phyloP scores from a whole-genome alignment of 1,140 invertebrate genomes.

The Pantala flavescens region DNA sequence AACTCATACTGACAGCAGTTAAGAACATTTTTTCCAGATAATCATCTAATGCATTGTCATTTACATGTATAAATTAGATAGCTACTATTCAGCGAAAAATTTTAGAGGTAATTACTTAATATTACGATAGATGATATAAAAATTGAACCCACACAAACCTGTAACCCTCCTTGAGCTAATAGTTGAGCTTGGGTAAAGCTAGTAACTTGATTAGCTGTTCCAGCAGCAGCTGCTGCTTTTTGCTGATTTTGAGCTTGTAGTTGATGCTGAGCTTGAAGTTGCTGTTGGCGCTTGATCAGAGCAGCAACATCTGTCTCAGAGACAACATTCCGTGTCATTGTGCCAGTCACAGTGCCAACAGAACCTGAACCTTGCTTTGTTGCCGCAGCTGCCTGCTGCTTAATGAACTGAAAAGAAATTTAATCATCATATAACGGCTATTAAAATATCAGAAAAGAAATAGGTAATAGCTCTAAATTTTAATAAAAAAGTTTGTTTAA shows the following conservation, averaged over 20 bases:
- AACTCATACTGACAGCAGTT: too few species aligned
- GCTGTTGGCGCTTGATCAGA: slow-evolving; percentile 54
- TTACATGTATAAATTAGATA: too few species aligned
- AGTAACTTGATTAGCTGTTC: slow-evolving; percentile 22
- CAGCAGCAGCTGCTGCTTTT: slow-evolving; percentile 31
- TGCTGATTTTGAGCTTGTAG: slow-evolving; percentile 42
- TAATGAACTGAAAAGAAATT: slow-evolving; percentile 18
- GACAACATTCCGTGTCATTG: slow-evolving; percentile 40
- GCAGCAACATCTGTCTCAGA: slow-evolving; percentile 59
- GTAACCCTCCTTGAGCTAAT: slow-evolving; percentile 43
- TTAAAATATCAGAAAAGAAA: background rate
- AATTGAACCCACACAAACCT: slow-evolving; percentile 26
- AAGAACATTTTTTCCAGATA: too few species aligned
- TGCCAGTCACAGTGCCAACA: slow-evolving; percentile 31
- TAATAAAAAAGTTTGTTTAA: too few species aligned
- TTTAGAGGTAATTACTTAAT: too few species aligned
- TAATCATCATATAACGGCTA: too few species aligned
- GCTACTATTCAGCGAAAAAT: too few species aligned
- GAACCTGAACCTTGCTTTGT: slow-evolving; percentile 18
- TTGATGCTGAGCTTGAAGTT: slow-evolving; percentile 44
- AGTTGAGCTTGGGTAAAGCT: slow-evolving; percentile 41
- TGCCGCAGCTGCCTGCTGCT: slow-evolving; percentile 28
- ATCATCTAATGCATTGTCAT: too few species aligned
- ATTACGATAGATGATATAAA: too few species aligned
- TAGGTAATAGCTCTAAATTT: too few species aligned